Conservation (phyloP, 2,113 vertebrate species). For the Helogale parvula region DNA sequence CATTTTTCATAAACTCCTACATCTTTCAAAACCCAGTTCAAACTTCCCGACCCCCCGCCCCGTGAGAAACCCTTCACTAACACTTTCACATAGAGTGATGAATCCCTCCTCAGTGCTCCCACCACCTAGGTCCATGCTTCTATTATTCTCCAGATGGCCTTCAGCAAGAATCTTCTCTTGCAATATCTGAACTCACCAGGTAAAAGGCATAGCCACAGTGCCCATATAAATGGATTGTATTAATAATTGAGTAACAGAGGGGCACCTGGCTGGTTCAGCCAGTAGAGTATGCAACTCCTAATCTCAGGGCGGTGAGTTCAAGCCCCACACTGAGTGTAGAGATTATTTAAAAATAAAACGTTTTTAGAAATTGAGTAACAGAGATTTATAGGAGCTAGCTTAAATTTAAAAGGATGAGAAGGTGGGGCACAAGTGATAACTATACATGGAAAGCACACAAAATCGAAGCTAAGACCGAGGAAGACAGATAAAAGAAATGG, state of each 20-base stretch:
- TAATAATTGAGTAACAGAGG: neutral
- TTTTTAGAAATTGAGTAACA: neutral
- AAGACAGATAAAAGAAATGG: neutral
- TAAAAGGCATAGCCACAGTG: neutral
- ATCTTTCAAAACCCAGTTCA: neutral
- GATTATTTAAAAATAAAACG: neutral
- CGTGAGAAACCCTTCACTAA: neutral
- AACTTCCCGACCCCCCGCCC: neutral
- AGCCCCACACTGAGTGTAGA: neutral
- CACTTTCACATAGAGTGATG: neutral
- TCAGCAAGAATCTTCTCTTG: neutral
- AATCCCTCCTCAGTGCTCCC: neutral
- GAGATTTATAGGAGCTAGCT: neutral
- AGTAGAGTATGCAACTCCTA: neutral
- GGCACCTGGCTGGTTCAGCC: neutral
- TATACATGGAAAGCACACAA: neutral
- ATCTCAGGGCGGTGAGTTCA: neutral
- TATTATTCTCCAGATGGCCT: neutral
- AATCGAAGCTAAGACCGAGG: slow-evolving; percentile 22
- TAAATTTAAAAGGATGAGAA: neutral
- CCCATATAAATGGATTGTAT: neutral
- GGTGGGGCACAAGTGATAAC: neutral
- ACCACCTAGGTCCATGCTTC: neutral
- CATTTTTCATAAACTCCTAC: neutral
- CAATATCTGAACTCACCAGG: neutral